Base-by-base conservation (phyloP, 2,888 invertebrate genomes). In the Pristionchus entomophagus region DNA sequence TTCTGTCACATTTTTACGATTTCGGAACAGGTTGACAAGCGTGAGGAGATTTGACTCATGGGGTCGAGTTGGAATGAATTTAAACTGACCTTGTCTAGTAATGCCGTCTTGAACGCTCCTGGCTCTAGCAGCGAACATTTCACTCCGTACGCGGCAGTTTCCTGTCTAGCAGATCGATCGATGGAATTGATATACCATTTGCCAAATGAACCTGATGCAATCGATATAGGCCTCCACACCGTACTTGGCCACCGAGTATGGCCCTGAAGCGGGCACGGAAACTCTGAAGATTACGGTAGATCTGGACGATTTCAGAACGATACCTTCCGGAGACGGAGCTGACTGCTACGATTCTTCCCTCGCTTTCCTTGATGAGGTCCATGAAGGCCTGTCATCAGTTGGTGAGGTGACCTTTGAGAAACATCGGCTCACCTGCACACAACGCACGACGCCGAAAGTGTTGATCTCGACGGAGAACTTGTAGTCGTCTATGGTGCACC, bases 401-500 rank as follows among this genome's bases (percentile, higher is more conserved):
- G 26, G 14, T 35, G 6, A 1, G 69, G 0, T 38, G 8, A 77
- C 41, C 3, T 41, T 81, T 81, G 22, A 17, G 8, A 81, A 53
- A 81, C 41, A 26, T n/a, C 41, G 32, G n/a, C 59, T 41, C 77
- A 89, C 89, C 80, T 92, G 91, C 0, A 90, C 90, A 22, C 90
- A 89, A 12, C 93, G 86, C 82, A 93, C 90, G 22, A 90, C 90
- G 35, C 98, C 98, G 88, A 96, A 93, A n/a, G 97, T 94, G 95
- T 98, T 98, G 12, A 97, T 96, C 19, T 94, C 93, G 14, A 93
- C 88, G 12, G 94, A 96, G 92, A 95, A 95, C 93, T 90, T 95
- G 93, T 96, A 95, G 91, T 96, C 96, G 73, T 96, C 96, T 93
- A 96, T 95, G 0, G 97, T 96, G 93, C 96, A 96, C 96, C 97